These are phyloP conservation scores for Tenebrio molitor DNA, from an alignment of 1,140 invertebrate genomes.

Conservation along the genomic window DNA sequence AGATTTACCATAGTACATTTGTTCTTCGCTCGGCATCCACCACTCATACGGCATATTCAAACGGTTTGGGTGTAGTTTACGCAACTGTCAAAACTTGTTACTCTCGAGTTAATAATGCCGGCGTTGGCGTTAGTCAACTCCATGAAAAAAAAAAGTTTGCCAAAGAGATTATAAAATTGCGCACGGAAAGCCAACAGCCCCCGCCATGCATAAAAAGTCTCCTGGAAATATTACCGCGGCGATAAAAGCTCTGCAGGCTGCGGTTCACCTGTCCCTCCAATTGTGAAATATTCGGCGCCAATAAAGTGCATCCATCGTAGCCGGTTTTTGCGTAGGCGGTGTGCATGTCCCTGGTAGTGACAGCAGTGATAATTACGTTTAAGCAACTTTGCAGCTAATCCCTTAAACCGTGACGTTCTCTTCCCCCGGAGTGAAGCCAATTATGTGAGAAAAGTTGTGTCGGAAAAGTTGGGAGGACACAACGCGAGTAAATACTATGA, in stretches of 20 bases:
- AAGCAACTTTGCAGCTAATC: slow-evolving; percentile 29
- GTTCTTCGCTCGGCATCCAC: too few species aligned
- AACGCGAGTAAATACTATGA: slow-evolving; percentile 47
- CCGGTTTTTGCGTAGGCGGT: background rate
- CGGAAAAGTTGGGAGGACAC: slow-evolving; percentile 35
- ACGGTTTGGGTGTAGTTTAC: too few species aligned
- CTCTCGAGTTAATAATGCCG: background rate
- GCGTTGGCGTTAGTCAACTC: background rate
- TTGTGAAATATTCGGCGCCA: slow-evolving; percentile 1
- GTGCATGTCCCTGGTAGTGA: slow-evolving; percentile 5
- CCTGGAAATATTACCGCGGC: background rate
- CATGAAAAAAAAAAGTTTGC: background rate
- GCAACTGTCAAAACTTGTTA: background rate
- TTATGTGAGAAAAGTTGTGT: slow-evolving; percentile 40
- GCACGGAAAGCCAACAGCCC: background rate
- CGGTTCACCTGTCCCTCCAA: slow-evolving; percentile 4
- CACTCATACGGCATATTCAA: too few species aligned
- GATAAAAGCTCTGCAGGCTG: slow-evolving; percentile 7
- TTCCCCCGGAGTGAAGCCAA: slow-evolving; percentile 25
- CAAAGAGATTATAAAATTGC: slow-evolving; percentile 6
- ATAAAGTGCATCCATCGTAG: slow-evolving; percentile 18
- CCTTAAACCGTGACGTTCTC: slow-evolving; percentile 33
- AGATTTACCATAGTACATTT: too few species aligned
- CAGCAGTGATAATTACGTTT: slow-evolving; percentile 13
- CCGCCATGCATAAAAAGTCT: background rate